Base-by-base conservation (phyloP, 2,888 invertebrate species). In the Ectemnius continuus region DNA sequence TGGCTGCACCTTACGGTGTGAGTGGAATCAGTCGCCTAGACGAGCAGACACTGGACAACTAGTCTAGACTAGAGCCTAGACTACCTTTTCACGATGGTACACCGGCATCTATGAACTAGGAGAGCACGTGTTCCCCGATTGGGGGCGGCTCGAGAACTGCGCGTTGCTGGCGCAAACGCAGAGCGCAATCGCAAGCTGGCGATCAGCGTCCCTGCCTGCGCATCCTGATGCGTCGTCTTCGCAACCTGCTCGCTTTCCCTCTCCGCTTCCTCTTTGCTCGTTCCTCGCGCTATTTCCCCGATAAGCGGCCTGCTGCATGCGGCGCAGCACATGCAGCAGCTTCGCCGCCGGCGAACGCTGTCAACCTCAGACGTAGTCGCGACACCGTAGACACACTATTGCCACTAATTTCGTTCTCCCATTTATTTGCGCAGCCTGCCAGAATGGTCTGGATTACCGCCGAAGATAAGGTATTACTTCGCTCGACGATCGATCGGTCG, bases 371-470 rank as follows among this genome's bases (percentile, higher is more conserved):
- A 73, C 28, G 59, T 75, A 64, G 57, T 45, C 62, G 70, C 64
- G 75, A 57, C 61, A 20, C 63, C 70, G 36, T 11, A 62, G 61
- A 61, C 60, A 73, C 65, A 57, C 66, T 70, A 76, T 65, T 70
- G 61, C 65, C 76, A 77, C 83, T 90, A 90, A 90, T 88, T 76
- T 85, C 85, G 80, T 81, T 86, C 85, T 87, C 83, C 84, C 87
- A 86, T 90, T 89, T 90, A 86, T 90, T 90, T 87, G 78, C 86
- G 87, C 90, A 91, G 91, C 89, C 88, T 81, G 85, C 85, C 86
- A 90, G 88, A 89, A 91, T 91, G 91, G 90, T 90, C 86, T 91
- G 91, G 91, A 87, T 88, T 83, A 90, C 90, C 84, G 79, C 67
- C 86, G 88, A 91, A 74, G 90, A 91, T 86, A 86, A 91, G 91